Base-by-base conservation (phyloP, 2,797 vertebrate genomes). In the Pempheris klunzingeri region DNA sequence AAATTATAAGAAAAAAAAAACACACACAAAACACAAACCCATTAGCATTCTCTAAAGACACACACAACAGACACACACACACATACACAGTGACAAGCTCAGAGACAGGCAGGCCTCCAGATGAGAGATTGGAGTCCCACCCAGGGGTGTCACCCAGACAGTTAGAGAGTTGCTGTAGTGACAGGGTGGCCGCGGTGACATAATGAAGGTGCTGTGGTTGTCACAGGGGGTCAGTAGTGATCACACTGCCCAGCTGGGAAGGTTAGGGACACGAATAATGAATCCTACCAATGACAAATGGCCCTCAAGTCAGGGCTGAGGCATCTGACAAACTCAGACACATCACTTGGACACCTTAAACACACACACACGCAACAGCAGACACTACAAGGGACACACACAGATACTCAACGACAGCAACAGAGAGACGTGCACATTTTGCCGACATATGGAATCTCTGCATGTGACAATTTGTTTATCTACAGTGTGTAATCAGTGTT, bases 171-270 rank as follows among this genome's bases (percentile, higher is more conserved):
- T 95, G 95, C 89, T 85, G 94, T 94, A 95, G 96, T 98, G 97
- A 98, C 97, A 98, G 96, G 95, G 96, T 94, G 95, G 96, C 95
- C 90, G 93, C 92, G 92, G 96, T 97, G 96, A 99, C 97, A 99
- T 99, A 99, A 99, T 99, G 98, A 98, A 99, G 97, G 97, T 97
- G 96, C 96, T 95, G 96, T 96, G 96, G 96, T 96, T 98, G 97
- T 98, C 97, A 97, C 94, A 87, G 94, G 96, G 96, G 97, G 97
- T 99, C 98, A 98, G 95, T 92, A 90, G 95, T 97, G 97, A 98
- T 98, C 97, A 97, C 97, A 97, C 95, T 94, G 97, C 94, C 95
- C 94, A 69, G 94, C 95, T 93, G 47, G 32, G 53, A 80, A 74
- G 81, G 84, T 95, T 92, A 94, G 94, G 95, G 85, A 91, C 87